A percentile compares a stretch with the other conserved stretches of the same genome.
These are phyloP conservation scores for Coregonus suidteri DNA, from an alignment of 2,797 vertebrate genomes.

Conservation along the genomic window DNA sequence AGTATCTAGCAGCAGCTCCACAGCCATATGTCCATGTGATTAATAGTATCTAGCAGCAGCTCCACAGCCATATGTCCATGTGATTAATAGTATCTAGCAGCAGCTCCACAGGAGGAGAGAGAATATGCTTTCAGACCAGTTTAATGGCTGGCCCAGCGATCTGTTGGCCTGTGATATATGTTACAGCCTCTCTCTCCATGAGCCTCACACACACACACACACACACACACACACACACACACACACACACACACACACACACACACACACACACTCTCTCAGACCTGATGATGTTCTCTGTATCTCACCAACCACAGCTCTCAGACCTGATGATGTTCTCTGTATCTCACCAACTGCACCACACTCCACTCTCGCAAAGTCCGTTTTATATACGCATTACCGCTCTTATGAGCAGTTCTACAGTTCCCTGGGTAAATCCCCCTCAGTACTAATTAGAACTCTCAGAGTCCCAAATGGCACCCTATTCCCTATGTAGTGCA, in stretches of 20 bases:
- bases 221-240: neutral
- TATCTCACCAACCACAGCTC: conserved; percentile 15
- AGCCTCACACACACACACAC: neutral
- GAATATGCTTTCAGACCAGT: conserved; percentile 21
- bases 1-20: too few relatives aligned
- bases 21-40: too few relatives aligned
- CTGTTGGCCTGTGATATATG: conserved; percentile 15
- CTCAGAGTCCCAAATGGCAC: neutral
- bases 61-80: neutral
- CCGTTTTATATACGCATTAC: conserved; percentile 45
- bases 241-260: neutral
- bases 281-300: neutral
- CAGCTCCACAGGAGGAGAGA: neutral
- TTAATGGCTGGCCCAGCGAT: conserved; percentile 29
- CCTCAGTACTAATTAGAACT: conserved; percentile 38
- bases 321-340: neutral
- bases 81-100: neutral
- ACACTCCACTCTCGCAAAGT: conserved; percentile 19
- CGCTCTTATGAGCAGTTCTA: conserved; percentile 48
- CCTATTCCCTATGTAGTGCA: neutral
- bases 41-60: neutral
- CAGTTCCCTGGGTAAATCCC: conserved; percentile 31
- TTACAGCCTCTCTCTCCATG: conserved; percentile 16
- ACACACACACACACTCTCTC: neutral
- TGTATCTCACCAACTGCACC: conserved; percentile 3